Evolutionary conservation across 2,797 vertebrate genomes (phyloP).

Genomic region (Sebastolobus altivelis): DNA sequence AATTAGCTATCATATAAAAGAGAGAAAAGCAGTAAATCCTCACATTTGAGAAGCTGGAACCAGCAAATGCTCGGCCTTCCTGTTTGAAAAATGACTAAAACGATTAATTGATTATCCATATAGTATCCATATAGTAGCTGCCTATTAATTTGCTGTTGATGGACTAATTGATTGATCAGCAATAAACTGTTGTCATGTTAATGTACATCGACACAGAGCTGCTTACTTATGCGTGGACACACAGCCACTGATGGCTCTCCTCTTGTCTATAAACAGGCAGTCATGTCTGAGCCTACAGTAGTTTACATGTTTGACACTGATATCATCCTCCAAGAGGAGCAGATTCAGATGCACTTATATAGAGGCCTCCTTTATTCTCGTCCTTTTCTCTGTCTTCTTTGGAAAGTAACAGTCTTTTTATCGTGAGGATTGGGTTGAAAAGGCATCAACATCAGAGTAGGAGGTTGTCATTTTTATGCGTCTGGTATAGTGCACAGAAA

Average conservation of each 20-base stretch:
- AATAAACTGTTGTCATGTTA: not conserved
- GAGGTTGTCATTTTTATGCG: conserved; percentile 1
- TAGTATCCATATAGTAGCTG: not conserved
- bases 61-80: not conserved
- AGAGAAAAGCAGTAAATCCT: conserved; percentile 1
- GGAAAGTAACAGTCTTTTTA: not conserved
- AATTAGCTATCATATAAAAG: not conserved
- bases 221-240: not conserved
- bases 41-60: not conserved
- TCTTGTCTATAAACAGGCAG: conserved; percentile 1
- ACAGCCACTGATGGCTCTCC: not conserved
- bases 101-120: not conserved
- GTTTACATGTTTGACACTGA: not conserved
- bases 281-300: not conserved
- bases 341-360: not conserved
- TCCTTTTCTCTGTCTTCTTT: not conserved
- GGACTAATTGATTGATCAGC: not conserved
- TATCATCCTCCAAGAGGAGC: not conserved
- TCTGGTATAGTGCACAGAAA: not conserved
- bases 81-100: not conserved
- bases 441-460: not conserved
- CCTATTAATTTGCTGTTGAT: not conserved
- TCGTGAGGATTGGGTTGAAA: not conserved
- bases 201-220: not conserved
- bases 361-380: not conserved